A percentile compares a stretch with the other conserved stretches of the same genome.
Evolutionary conservation across 1,140 invertebrate genomes (phyloP).

Genomic region (Sarcophaga bullata): DNA sequence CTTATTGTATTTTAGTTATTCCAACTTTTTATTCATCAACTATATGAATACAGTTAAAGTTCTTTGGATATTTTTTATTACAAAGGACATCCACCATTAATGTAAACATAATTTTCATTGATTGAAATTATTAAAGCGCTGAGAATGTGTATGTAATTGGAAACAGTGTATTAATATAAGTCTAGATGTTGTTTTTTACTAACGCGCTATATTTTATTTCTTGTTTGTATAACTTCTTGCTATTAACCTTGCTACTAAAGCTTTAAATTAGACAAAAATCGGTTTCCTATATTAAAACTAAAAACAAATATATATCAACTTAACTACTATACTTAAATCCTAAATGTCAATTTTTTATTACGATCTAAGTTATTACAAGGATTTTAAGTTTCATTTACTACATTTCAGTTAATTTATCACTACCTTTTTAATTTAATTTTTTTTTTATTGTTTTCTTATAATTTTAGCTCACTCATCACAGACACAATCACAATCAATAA

Average conservation of each 20-base stretch:
- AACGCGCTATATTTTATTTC: not conserved
- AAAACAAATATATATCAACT: not conserved
- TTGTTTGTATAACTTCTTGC: not conserved
- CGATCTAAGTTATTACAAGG: not conserved
- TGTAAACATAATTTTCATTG: too few relatives aligned
- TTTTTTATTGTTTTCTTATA: conserved; percentile 35
- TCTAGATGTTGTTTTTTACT: not conserved
- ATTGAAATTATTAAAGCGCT: too few relatives aligned
- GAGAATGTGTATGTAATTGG: not conserved
- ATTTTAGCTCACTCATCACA: conserved; percentile 25
- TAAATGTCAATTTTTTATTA: conserved; percentile 28
- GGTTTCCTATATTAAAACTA: conserved; percentile 36
- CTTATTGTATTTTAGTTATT: too few relatives aligned
- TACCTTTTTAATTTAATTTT: conserved; percentile 36
- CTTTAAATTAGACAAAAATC: conserved; percentile 31
- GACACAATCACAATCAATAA: conserved; percentile 25
- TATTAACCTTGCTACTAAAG: not conserved
- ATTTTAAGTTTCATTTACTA: not conserved
- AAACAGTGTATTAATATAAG: not conserved
- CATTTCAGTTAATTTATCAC: not conserved
- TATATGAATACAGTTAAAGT: too few relatives aligned
- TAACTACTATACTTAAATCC: conserved; percentile 13
- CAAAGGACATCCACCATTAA: too few relatives aligned
- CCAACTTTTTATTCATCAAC: too few relatives aligned
- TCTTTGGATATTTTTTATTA: too few relatives aligned